These are phyloP conservation scores for Halisarca cf. caerulea DNA, from an alignment of 37 sponge, comb jelly and placozoan genomes.

Conservation along the genomic window DNA sequence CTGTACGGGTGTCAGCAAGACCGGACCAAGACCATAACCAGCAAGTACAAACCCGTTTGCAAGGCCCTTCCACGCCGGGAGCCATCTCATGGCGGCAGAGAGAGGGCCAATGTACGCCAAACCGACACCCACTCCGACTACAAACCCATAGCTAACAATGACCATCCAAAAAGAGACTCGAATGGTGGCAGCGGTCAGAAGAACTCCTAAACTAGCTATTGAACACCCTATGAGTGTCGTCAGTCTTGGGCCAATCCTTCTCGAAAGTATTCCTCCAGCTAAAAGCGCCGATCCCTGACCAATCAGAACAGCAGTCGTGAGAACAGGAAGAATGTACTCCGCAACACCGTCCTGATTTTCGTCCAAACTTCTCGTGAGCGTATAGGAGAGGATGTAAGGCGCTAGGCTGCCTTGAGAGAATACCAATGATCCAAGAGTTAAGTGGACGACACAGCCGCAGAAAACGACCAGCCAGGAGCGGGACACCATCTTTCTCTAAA, in stretches of 20 bases:
- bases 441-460: constrained; percentile 76
- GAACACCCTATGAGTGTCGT: constrained; percentile 73
- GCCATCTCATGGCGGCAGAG: constrained; percentile 79
- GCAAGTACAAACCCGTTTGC: constrained; percentile 85
- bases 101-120: constrained; percentile 80
- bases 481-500: not conserved
- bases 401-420: constrained; percentile 84
- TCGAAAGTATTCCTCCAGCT: constrained; percentile 76
- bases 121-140: constrained; percentile 83
- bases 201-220: constrained; percentile 55
- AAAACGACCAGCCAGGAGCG: constrained; percentile 34
- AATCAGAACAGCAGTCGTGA: constrained; percentile 54
- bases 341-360: not conserved
- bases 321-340: constrained; percentile 33
- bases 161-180: constrained; percentile 62
- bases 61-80: constrained; percentile 81
- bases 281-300: constrained; percentile 77
- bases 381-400: constrained; percentile 86
- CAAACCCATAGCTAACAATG: constrained; percentile 76
- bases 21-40: constrained; percentile 87
- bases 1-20: constrained; percentile 70
- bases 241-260: constrained; percentile 69
- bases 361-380: constrained; percentile 8
- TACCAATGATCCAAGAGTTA: constrained; percentile 77
- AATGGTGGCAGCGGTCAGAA: constrained; percentile 48